Conservation (phyloP, 2,797 vertebrate genomes). For the Lepidocolaptes lacrymiger region DNA sequence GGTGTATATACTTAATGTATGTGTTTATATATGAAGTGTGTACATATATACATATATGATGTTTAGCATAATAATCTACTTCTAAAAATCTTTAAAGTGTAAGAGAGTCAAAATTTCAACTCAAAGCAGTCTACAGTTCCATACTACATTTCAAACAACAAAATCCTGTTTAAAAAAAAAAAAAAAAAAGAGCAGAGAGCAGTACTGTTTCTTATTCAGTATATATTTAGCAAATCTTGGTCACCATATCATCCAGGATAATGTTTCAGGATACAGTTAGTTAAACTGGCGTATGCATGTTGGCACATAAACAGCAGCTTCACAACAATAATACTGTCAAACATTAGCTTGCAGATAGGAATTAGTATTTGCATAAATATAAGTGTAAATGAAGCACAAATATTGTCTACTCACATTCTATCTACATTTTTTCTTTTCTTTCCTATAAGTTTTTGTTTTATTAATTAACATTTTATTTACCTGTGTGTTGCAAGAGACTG, state of each 20-base stretch:
- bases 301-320: not conserved
- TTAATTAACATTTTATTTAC: not conserved
- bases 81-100: not conserved
- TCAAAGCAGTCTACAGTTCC: not conserved
- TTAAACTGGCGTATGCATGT: not conserved
- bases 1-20: not conserved
- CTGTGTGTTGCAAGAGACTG: fast-evolving
- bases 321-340: not conserved
- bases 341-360: not conserved
- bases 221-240: not conserved
- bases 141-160: not conserved
- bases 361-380: not conserved
- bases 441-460: not conserved
- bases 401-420: not conserved
- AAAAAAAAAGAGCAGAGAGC: not conserved
- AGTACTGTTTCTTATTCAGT: not conserved
- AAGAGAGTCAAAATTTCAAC: not conserved
- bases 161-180: not conserved
- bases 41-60: not conserved
- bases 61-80: not conserved
- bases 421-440: not conserved
- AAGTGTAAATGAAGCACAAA: not conserved
- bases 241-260: not conserved
- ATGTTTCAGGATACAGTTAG: not conserved
- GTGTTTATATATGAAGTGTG: not conserved